Conservation (phyloP, 2,797 vertebrate species). For the Streptopelia turtur region DNA sequence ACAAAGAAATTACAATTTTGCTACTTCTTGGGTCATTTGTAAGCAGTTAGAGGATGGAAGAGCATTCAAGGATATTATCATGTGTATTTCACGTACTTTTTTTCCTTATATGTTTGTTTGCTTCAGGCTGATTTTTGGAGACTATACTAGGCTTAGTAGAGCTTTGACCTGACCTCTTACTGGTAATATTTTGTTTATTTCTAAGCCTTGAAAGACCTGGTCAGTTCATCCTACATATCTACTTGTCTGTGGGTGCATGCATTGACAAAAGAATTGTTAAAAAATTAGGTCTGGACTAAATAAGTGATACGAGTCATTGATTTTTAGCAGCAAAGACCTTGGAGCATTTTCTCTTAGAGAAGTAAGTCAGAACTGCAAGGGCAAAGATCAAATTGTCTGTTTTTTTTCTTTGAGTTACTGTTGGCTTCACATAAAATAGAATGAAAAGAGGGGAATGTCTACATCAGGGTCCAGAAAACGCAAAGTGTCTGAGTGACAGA, state of each 20-base stretch:
- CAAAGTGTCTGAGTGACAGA: neutral
- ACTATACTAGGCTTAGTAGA: neutral
- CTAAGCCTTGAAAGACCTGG: neutral
- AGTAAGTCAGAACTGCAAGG: neutral
- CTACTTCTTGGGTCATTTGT: neutral
- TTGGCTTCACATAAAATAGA: neutral
- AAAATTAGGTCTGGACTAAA: neutral
- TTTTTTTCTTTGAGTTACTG: neutral
- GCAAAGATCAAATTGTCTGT: neutral
- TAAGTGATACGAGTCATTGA: neutral
- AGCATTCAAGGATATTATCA: neutral
- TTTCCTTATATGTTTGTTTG: neutral
- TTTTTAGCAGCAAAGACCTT: constrained; percentile 11
- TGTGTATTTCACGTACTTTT: neutral
- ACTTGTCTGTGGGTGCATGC: neutral
- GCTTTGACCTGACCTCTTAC: neutral
- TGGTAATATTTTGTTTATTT: neutral
- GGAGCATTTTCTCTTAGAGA: constrained; percentile 2
- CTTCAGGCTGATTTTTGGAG: neutral
- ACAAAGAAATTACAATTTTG: neutral
- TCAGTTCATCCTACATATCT: neutral
- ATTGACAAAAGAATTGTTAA: neutral
- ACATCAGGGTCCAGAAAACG: neutral
- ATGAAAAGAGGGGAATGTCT: neutral
- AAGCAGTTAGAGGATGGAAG: neutral